Percentiles rank a stretch among this genome's conserved stretches.
Conservation (phyloP, 2,113 vertebrate species). For the Cacatua alba region DNA sequence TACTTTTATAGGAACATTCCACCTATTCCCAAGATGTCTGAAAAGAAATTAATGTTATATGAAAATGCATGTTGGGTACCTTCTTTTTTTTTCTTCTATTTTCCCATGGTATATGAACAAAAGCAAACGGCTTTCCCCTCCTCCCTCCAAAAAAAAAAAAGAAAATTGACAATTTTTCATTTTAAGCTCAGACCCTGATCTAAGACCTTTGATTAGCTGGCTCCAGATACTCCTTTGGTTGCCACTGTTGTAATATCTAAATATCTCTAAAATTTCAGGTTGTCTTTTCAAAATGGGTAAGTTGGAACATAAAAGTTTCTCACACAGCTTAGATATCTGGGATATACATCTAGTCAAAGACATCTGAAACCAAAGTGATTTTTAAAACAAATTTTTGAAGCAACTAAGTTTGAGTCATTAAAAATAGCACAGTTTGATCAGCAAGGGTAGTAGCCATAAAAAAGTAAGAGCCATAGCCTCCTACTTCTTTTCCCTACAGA, state of each 20-base stretch:
- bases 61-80: neutral
- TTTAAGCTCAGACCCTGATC: too few species aligned
- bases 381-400: neutral
- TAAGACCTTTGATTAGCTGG: too few species aligned
- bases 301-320: neutral
- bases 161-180: too few species aligned
- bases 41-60: neutral
- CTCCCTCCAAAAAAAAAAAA: too few species aligned
- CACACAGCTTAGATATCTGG: constrained; percentile 4
- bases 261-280: neutral
- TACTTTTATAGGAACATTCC: neutral
- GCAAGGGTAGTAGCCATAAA: neutral
- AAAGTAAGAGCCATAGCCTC: neutral
- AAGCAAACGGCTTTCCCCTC: too few species aligned
- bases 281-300: neutral
- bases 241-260: neutral
- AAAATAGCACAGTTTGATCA: neutral
- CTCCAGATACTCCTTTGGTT: neutral
- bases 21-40: neutral
- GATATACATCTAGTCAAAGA: neutral
- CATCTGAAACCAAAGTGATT: neutral
- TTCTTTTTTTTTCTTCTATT: too few species aligned
- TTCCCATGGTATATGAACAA: too few species aligned
- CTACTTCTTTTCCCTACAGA: neutral
- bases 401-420: neutral